Evolutionary conservation across 2,797 vertebrate genomes (phyloP).

Genomic region (Sebastes kiyomatsui): DNA sequence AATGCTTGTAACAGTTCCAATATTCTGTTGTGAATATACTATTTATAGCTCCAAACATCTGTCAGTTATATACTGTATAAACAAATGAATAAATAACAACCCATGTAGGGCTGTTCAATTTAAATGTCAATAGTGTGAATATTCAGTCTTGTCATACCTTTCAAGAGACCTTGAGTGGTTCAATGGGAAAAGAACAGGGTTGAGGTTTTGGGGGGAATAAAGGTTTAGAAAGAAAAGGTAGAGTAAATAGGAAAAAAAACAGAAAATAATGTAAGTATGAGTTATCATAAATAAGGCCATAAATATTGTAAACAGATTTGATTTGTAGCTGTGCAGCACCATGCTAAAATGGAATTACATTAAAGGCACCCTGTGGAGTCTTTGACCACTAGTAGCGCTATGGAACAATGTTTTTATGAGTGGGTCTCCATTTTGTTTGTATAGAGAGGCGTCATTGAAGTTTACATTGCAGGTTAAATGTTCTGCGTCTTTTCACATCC

Average conservation of each 20-base stretch:
- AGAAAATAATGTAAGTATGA: conserved; percentile 31
- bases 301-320: conserved; percentile 25
- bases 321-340: conserved; percentile 41
- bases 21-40: background rate
- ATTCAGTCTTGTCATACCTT: conserved; percentile 84
- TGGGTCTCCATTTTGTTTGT: background rate
- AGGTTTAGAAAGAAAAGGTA: conserved; percentile 50
- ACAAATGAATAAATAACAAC: background rate
- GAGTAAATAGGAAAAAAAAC: conserved; percentile 36
- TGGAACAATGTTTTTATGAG: background rate
- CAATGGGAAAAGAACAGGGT: conserved; percentile 72
- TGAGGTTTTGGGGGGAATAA: conserved; percentile 37
- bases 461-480: too few relatives aligned
- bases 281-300: conserved; percentile 38
- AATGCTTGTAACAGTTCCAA: background rate
- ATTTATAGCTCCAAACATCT: background rate
- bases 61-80: background rate
- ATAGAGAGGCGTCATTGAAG: background rate
- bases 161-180: conserved; percentile 87
- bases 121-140: conserved; percentile 47
- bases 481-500: too few relatives aligned
- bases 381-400: background rate
- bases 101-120: background rate
- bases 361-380: background rate
- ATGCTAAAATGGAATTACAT: background rate